phyloP scores from a whole-genome alignment of 2,797 vertebrate species.

The Parambassis ranga region DNA sequence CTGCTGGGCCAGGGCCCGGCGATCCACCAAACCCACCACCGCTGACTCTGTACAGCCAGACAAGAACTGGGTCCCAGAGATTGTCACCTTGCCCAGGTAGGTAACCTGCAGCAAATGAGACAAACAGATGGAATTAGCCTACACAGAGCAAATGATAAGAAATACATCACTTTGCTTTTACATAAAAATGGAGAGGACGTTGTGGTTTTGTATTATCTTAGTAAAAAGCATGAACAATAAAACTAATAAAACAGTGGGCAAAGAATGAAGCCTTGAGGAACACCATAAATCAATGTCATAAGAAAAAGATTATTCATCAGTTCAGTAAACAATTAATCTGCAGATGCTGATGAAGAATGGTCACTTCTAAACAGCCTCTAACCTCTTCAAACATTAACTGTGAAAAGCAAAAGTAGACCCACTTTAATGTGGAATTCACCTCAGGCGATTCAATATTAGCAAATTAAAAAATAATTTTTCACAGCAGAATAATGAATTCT shows the following conservation, averaged over 20 bases:
- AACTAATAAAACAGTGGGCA: not conserved
- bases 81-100: constrained; percentile 94
- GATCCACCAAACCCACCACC: constrained; percentile 92
- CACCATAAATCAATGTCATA: not conserved
- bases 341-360: not conserved
- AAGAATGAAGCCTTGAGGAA: not conserved
- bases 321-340: not conserved
- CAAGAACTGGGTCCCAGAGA: constrained; percentile 92
- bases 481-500: not conserved
- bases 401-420: not conserved
- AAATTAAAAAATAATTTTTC: not conserved
- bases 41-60: constrained; percentile 97
- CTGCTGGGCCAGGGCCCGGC: constrained; percentile 78
- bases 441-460: not conserved
- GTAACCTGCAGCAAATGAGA: constrained; percentile 84
- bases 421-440: not conserved
- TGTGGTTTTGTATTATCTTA: not conserved
- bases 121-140: constrained; percentile 33
- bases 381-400: not conserved
- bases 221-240: not conserved
- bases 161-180: not conserved
- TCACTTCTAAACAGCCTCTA: not conserved
- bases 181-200: not conserved
- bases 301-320: not conserved
- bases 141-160: not conserved